Evolutionary conservation across 2,888 invertebrate genomes (phyloP).

Genomic region (Resseliella maxima): DNA sequence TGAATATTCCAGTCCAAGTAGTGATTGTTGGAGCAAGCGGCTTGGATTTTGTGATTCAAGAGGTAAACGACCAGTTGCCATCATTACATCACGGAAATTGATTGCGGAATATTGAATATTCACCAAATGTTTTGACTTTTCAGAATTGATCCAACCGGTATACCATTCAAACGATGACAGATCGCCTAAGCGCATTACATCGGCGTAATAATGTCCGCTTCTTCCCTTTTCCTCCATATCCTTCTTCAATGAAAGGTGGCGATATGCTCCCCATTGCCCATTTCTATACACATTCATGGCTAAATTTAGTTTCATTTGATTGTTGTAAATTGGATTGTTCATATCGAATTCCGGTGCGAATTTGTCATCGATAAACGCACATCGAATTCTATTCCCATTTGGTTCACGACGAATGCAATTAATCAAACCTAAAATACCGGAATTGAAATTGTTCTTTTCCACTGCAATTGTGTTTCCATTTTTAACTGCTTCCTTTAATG

Average conservation of each 20-base stretch:
- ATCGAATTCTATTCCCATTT: constrained; percentile 74
- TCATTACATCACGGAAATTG: constrained; percentile 96
- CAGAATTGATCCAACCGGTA: constrained; percentile 72
- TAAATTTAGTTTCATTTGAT: constrained; percentile 78
- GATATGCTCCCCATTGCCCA: constrained; percentile 82
- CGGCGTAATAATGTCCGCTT: constrained; percentile 79
- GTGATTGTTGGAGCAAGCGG: constrained; percentile 74
- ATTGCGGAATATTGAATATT: constrained; percentile 81
- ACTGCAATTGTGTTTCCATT: constrained; percentile 71
- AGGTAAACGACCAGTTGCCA: constrained; percentile 89
- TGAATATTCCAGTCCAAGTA: constrained; percentile 77
- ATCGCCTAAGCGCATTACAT: constrained; percentile 84
- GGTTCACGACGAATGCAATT: constrained; percentile 88
- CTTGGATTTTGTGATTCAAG: constrained; percentile 81
- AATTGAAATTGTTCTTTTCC: constrained; percentile 75
- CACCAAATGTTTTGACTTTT: constrained; percentile 70
- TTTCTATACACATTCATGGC: constrained; percentile 81
- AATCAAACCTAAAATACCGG: constrained; percentile 87
- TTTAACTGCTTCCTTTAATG: constrained; percentile 62
- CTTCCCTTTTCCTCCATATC: constrained; percentile 67
- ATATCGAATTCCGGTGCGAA: constrained; percentile 76
- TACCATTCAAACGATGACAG: constrained; percentile 87
- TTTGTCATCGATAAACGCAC: constrained; percentile 74
- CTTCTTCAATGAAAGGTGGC: constrained; percentile 77
- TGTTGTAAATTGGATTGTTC: constrained; percentile 73